Evolutionary conservation across 30 jellyfish, hydroid and myxozoan genomes (phyloP), one percentile per base, ranked within the genome.

Genomic region (Turritopsis dohrnii): DNA sequence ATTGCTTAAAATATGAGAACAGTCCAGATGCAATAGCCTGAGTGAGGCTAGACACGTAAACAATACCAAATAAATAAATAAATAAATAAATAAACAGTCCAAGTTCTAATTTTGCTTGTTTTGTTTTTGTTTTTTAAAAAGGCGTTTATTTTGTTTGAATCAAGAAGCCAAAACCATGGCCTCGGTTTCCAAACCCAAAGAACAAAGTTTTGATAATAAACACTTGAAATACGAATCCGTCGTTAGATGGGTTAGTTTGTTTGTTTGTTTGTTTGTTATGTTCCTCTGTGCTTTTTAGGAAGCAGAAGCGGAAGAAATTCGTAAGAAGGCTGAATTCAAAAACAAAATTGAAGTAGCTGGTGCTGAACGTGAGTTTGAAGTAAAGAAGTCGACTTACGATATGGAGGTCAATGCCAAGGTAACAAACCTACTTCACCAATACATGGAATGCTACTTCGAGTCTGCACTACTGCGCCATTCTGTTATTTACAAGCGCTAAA

Each of bases 341-440:
- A 91, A 91, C 79, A 90, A 91, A 41, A 85, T 91, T 54, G 97
- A 87, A 72, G 85, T 91, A 54, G 97, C 97, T 28, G 81, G 88
- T 52, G 83, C 97, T 0, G 84, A 87, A 72, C 75, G 97, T 74
- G 97, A 91, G 84, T 91, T 28, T 75, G 65, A 89, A 8, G 53
- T 91, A 85, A 91, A 91, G 89, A 87, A 91, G 72, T 94, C 97
- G 21, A 87, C 83, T 1, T 91, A 87, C 75, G 97, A 91, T 71
- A 84, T 84, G 90, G 97, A 91, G 82, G 91, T 91, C 74, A 91
- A 91, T 73, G 81, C 97, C 21, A 91, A 91, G 94, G 96, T 90
- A 84, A 19, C 71, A 54, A 18, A 21, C 27, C 22, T 53, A 22
- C 31, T 76, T 18, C 21, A 66, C 18, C 52, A 21, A 22, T 31